Conservation (phyloP, 2,797 vertebrate genomes). For the Myoxocephalus aenaeus region DNA sequence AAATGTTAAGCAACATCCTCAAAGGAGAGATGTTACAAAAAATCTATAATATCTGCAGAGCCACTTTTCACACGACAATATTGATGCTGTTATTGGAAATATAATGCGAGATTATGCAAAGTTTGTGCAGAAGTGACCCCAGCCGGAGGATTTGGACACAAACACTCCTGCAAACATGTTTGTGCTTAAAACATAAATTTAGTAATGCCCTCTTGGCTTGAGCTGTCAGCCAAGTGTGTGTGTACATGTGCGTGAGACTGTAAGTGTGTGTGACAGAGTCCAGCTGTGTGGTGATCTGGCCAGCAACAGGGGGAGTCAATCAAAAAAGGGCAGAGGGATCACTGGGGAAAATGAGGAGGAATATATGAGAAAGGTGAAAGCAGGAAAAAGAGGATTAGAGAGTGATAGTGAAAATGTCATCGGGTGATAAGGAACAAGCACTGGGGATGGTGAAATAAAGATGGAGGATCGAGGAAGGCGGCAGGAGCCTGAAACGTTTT, state of each 20-base stretch:
- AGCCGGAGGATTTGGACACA: background rate
- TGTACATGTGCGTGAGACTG: slow-evolving; percentile 29
- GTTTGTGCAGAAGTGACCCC: slow-evolving; percentile 9
- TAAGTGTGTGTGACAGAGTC: slow-evolving; percentile 41
- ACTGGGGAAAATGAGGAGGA: slow-evolving; percentile 60
- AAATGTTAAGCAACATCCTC: slow-evolving; percentile 3
- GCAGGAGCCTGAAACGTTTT: background rate
- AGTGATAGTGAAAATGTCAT: slow-evolving; percentile 23
- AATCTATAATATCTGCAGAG: slow-evolving; percentile 11
- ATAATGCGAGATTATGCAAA: slow-evolving; percentile 64
- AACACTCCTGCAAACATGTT: slow-evolving; percentile 20
- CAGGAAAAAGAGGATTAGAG: slow-evolving; percentile 24
- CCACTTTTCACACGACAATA: slow-evolving; percentile 5
- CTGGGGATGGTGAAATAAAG: slow-evolving; percentile 18
- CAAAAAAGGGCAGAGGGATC: slow-evolving; percentile 52
- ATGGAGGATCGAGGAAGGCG: background rate
- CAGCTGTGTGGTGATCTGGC: slow-evolving; percentile 57
- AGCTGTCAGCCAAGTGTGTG: slow-evolving; percentile 7
- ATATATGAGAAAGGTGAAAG: slow-evolving; percentile 59
- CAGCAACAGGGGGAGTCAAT: slow-evolving; percentile 44
- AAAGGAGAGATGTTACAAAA: slow-evolving; percentile 18
- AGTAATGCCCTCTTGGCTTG: slow-evolving; percentile 18
- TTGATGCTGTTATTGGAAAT: slow-evolving; percentile 30
- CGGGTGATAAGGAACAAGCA: background rate
- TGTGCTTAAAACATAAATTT: slow-evolving; percentile 28